Percentiles rank a stretch among this genome's conserved stretches.
Conservation (phyloP, 1,140 invertebrate species). For the Lepeophtheirus salmonis region DNA sequence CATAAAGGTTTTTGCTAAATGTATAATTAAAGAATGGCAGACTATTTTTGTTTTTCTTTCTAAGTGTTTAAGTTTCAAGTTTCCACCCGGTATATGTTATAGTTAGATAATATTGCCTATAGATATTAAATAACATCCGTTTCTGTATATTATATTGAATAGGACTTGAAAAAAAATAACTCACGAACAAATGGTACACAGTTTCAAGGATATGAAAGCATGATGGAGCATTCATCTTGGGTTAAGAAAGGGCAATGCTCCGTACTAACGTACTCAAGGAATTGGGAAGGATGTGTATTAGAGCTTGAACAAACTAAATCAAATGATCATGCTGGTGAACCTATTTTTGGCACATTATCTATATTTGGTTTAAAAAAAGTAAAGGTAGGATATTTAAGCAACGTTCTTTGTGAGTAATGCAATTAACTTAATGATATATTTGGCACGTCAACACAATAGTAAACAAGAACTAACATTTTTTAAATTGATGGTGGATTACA, state of each 20-base stretch:
- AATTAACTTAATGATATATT: too few relatives aligned
- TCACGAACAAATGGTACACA: neutral
- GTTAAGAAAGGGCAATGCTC: slow-evolving; percentile 10
- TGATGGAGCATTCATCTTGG: slow-evolving; percentile 12
- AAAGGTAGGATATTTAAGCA: too few relatives aligned
- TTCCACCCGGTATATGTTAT: too few relatives aligned
- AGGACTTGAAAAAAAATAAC: slow-evolving; percentile 19
- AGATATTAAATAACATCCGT: too few relatives aligned
- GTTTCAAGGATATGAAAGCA: neutral
- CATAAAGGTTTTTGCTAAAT: too few relatives aligned
- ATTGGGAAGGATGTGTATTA: slow-evolving; percentile 49
- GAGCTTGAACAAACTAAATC: slow-evolving; percentile 64
- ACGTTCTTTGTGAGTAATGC: too few relatives aligned
- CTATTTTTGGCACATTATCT: slow-evolving; percentile 50
- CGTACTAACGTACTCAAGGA: slow-evolving; percentile 36
- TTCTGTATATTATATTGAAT: neutral
- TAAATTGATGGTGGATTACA: too few relatives aligned
- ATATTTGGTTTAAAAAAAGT: slow-evolving; percentile 32
- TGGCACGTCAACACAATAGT: too few relatives aligned
- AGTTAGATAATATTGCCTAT: neutral
- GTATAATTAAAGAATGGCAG: too few relatives aligned
- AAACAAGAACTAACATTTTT: too few relatives aligned
- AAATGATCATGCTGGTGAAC: slow-evolving; percentile 32
- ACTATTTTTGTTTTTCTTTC: too few relatives aligned
- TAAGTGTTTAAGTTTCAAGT: too few relatives aligned